A percentile compares a stretch with the other conserved stretches of the same genome.
phyloP scores from a whole-genome alignment of 2,888 invertebrate species.

The Stenotaenia linearis region DNA sequence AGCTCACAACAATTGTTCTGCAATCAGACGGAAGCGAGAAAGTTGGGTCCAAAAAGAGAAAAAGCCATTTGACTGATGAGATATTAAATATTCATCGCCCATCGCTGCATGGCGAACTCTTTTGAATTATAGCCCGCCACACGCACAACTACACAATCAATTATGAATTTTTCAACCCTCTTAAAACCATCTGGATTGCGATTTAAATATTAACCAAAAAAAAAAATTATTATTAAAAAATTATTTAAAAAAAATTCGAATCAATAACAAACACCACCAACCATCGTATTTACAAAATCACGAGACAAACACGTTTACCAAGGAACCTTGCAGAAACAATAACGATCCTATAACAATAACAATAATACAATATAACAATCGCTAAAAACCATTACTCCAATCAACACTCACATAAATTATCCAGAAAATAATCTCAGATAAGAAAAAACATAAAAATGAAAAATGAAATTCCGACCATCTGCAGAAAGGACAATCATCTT shows the following conservation, averaged over 20 bases:
- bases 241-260: not conserved
- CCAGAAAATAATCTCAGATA: not conserved
- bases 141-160: slow-evolving; percentile 26
- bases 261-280: not conserved
- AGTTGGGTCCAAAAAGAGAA: slow-evolving; percentile 26
- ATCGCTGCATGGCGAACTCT: slow-evolving; percentile 24
- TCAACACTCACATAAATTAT: slow-evolving; percentile 10
- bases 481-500: not conserved
- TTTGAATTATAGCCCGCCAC: slow-evolving; percentile 26
- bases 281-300: no score
- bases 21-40: slow-evolving; percentile 24
- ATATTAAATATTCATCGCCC: slow-evolving; percentile 26
- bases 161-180: slow-evolving; percentile 17
- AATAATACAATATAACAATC: not conserved
- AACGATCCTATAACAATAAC: not conserved
- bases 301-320: no score
- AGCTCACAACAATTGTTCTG: slow-evolving; percentile 10
- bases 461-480: not conserved
- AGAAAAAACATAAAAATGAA: not conserved
- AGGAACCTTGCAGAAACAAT: no score
- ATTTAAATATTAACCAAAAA: slow-evolving; percentile 1
- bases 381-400: not conserved
- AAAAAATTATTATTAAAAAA: not conserved
- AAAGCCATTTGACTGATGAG: slow-evolving; percentile 24
- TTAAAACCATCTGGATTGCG: slow-evolving; percentile 26